Percentiles rank a stretch among this genome's conserved stretches.
phyloP scores from a whole-genome alignment of 1,140 invertebrate genomes.

The Dinothrombium tinctorium region DNA sequence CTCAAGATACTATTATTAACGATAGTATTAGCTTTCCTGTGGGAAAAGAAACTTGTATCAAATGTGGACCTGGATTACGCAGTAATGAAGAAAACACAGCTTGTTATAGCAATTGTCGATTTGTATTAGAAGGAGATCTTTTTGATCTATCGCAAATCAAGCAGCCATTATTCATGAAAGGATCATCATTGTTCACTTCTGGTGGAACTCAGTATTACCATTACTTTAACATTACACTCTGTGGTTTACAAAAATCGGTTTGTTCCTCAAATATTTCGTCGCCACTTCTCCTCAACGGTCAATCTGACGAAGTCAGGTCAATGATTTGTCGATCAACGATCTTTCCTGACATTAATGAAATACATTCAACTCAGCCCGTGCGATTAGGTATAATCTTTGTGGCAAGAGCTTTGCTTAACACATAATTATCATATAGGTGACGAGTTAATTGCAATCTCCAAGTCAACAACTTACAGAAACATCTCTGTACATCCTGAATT shows the following conservation, averaged over 20 bases:
- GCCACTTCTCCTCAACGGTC: not conserved
- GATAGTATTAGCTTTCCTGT: conserved; percentile 20
- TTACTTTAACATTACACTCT: conserved; percentile 32
- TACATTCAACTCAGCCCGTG: conserved; percentile 28
- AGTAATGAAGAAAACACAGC: conserved; percentile 20
- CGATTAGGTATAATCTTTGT: conserved; percentile 14
- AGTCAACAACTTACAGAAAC: not conserved
- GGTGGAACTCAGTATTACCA: conserved; percentile 33
- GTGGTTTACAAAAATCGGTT: conserved; percentile 21
- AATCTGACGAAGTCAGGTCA: conserved; percentile 11
- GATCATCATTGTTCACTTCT: conserved; percentile 25
- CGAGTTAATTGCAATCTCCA: conserved; percentile 17
- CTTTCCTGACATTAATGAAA: conserved; percentile 19
- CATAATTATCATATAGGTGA: conserved; percentile 21
- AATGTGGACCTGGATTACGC: conserved; percentile 27
- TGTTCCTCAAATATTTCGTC: conserved; percentile 25
- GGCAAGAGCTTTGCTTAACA: not conserved
- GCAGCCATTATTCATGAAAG: conserved; percentile 1
- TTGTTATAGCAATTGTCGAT: conserved; percentile 22
- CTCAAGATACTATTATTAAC: conserved; percentile 25
- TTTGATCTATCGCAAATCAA: conserved; percentile 23
- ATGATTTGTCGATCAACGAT: conserved; percentile 28
- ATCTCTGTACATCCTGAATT: conserved; percentile 10
- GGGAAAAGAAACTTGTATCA: conserved; percentile 25
- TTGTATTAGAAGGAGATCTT: conserved; percentile 18